Percentiles rank a stretch among this genome's conserved stretches.
Conservation (phyloP, 2,113 vertebrate species). For the Oophaga pumilio region DNA sequence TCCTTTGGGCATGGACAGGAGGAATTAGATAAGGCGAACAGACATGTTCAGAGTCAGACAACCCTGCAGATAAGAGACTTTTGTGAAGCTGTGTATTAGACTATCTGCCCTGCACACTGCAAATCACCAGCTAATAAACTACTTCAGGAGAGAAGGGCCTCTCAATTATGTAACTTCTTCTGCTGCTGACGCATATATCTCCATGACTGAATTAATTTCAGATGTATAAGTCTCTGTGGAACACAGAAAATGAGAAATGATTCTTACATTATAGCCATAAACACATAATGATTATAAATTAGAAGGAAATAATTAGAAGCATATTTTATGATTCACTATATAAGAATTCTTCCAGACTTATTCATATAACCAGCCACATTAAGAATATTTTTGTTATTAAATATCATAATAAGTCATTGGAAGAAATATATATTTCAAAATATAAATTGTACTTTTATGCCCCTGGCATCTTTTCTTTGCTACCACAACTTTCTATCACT, state of each 20-base stretch:
- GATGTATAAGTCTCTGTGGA: conserved; percentile 34
- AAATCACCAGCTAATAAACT: conserved; percentile 52
- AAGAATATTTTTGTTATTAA: background rate
- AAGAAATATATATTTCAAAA: background rate
- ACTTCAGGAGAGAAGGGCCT: conserved; percentile 32
- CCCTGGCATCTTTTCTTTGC: background rate
- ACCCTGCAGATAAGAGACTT: conserved; percentile 20
- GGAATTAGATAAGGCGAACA: background rate
- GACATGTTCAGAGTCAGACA: conserved; percentile 15
- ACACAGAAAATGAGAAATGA: conserved; percentile 45
- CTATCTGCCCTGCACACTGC: conserved; percentile 32
- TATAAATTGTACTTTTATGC: background rate
- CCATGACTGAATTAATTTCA: conserved; percentile 47
- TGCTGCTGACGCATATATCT: conserved; percentile 45
- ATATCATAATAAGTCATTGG: background rate
- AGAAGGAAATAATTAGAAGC: conserved; percentile 41
- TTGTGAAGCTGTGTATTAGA: conserved; percentile 18
- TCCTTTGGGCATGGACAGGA: background rate
- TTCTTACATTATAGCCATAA: conserved; percentile 26
- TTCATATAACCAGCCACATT: background rate
- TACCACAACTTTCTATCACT: background rate
- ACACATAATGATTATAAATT: conserved; percentile 7
- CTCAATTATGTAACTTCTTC: conserved; percentile 39
- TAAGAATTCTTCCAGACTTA: conserved; percentile 16
- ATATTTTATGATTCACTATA: conserved; percentile 35